phyloP scores from a whole-genome alignment of 2,113 vertebrate genomes.

The Puntigrus tetrazona region DNA sequence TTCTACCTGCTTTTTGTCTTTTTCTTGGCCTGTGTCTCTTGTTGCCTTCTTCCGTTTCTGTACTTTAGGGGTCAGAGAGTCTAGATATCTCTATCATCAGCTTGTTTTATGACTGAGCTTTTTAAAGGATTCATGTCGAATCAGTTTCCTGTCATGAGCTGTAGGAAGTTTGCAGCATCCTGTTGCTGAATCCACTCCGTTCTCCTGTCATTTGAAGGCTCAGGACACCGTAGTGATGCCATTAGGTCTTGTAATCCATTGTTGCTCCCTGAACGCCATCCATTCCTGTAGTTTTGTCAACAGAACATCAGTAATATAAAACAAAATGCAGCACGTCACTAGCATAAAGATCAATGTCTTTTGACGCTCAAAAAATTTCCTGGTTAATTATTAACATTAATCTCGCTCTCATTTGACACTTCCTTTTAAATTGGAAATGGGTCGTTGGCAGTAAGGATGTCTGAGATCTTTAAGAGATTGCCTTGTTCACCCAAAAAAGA shows the following conservation, averaged over 20 bases:
- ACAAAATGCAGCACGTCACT: background rate
- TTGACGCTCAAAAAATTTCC: conserved; percentile 8
- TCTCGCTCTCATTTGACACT: conserved; percentile 1
- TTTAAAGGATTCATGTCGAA: conserved; percentile 41
- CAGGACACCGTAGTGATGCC: background rate
- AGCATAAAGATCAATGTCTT: conserved; percentile 9
- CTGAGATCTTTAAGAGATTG: background rate
- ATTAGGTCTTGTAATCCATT: background rate
- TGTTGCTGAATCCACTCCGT: conserved; percentile 29
- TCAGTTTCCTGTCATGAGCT: conserved; percentile 51
- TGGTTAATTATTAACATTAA: conserved; percentile 19
- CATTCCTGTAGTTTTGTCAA: background rate
- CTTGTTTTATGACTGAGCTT: background rate
- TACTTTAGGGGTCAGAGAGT: background rate
- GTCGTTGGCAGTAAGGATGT: background rate
- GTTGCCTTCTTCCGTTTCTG: background rate
- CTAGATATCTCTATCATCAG: conserved; percentile 19
- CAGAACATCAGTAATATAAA: background rate
- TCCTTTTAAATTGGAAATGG: background rate
- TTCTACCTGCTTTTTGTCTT: background rate
- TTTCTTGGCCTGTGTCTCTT: background rate
- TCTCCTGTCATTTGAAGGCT: background rate
- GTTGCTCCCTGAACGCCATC: background rate
- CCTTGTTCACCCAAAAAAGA: too few species aligned
- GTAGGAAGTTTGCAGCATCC: conserved; percentile 38